phyloP scores from a whole-genome alignment of 2,113 vertebrate genomes.

The Esox niger region DNA sequence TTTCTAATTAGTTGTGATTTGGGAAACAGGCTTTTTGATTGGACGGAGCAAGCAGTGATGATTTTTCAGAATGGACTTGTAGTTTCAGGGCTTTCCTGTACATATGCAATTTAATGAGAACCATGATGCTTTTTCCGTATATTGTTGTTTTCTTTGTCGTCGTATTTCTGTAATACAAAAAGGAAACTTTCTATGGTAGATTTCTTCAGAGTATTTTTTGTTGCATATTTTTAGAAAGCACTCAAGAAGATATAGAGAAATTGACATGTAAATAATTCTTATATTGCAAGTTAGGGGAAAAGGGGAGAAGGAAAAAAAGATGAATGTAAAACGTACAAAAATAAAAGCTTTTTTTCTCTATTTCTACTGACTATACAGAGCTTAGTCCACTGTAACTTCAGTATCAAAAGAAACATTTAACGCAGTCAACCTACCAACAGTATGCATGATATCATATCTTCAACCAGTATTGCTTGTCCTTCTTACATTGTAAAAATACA shows the following conservation, averaged over 20 bases:
- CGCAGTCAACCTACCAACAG: conserved; percentile 32
- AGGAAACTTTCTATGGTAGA: conserved; percentile 60
- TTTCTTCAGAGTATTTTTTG: conserved; percentile 40
- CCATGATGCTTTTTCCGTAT: conserved; percentile 49
- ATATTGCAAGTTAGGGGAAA: conserved; percentile 68
- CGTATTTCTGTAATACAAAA: conserved; percentile 61
- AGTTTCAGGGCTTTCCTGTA: conserved; percentile 70
- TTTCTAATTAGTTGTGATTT: conserved; percentile 5
- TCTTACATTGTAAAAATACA: conserved; percentile 63
- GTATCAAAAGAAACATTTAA: conserved; percentile 43
- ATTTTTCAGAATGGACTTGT: conserved; percentile 39
- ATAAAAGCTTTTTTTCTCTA: conserved; percentile 39
- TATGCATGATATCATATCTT: conserved; percentile 46
- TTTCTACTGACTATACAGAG: conserved; percentile 49
- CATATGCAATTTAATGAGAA: conserved; percentile 60
- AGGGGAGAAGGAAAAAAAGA: conserved; percentile 58
- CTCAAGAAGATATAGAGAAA: conserved; percentile 65
- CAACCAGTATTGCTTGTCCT: conserved; percentile 65
- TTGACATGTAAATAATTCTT: conserved; percentile 61
- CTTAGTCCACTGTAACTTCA: conserved; percentile 43
- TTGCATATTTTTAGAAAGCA: conserved; percentile 39
- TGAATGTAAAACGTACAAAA: conserved; percentile 75
- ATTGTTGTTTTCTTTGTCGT: conserved; percentile 47
- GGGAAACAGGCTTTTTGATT: conserved; percentile 12
- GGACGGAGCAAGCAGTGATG: conserved; percentile 37